Evolutionary conservation across 2,113 vertebrate genomes (phyloP).

Genomic region (Megaceryle torquata): DNA sequence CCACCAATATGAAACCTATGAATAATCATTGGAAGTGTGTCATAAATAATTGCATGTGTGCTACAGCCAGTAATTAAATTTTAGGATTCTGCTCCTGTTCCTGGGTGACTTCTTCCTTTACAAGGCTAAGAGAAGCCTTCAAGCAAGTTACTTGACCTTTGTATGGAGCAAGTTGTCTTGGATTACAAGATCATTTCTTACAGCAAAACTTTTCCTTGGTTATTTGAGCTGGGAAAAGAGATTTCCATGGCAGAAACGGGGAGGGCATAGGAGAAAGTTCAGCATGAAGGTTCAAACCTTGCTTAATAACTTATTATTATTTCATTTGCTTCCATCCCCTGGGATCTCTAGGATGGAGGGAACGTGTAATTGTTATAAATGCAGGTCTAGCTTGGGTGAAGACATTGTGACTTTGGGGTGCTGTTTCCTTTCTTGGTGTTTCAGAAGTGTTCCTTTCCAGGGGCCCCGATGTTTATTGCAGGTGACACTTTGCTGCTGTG

Average conservation of each 20-base stretch:
- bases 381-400: neutral
- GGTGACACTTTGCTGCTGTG: neutral
- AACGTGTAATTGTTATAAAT: neutral
- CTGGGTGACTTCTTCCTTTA: neutral
- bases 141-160: neutral
- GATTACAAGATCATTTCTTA: constrained; percentile 6
- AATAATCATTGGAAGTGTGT: constrained; percentile 41
- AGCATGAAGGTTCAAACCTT: neutral
- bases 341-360: neutral
- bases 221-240: neutral
- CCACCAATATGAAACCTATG: neutral
- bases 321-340: neutral
- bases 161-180: constrained; percentile 22
- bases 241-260: neutral
- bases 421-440: neutral
- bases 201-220: neutral
- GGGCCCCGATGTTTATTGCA: neutral
- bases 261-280: neutral
- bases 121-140: neutral
- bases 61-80: constrained; percentile 48
- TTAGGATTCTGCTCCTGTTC: constrained; percentile 19
- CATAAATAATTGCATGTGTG: constrained; percentile 55
- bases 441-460: neutral
- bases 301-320: neutral
- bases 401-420: neutral